Conservation (phyloP, 1,140 invertebrate species). For the Antheraea mylitta region DNA sequence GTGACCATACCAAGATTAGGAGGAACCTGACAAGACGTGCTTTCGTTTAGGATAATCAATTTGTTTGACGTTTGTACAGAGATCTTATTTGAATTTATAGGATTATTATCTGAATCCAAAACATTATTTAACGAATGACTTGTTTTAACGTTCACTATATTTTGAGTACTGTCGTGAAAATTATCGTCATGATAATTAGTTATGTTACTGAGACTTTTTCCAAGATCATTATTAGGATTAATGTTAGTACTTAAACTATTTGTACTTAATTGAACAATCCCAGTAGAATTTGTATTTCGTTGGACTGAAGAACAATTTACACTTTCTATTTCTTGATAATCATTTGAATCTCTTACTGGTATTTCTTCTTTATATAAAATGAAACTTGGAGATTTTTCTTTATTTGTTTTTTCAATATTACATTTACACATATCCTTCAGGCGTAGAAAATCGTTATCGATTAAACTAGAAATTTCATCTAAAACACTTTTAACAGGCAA, state of each 20-base stretch:
- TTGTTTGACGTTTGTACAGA: constrained; percentile 22
- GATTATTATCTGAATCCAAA: constrained; percentile 4
- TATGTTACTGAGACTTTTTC: not conserved
- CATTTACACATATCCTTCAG: constrained; percentile 46
- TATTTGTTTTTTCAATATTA: constrained; percentile 23
- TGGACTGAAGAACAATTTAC: not conserved
- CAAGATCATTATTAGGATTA: not conserved
- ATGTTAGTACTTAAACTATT: not conserved
- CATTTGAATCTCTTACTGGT: constrained; percentile 32
- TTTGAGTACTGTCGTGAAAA: not conserved
- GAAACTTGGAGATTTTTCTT: constrained; percentile 4
- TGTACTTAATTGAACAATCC: not conserved
- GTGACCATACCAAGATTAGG: constrained; percentile 30
- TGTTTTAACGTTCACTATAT: not conserved
- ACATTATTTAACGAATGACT: not conserved
- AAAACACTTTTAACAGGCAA: constrained; percentile 30
- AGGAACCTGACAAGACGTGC: constrained; percentile 37
- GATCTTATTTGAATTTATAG: not conserved
- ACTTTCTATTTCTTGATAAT: not conserved
- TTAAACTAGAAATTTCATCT: constrained; percentile 52
- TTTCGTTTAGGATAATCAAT: constrained; percentile 19
- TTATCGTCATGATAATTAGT: not conserved
- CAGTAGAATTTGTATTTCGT: not conserved
- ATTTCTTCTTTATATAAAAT: constrained; percentile 17
- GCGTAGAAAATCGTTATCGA: constrained; percentile 62